Evolutionary conservation across 1,140 invertebrate genomes (phyloP).

Genomic region (Danaus melanippus): DNA sequence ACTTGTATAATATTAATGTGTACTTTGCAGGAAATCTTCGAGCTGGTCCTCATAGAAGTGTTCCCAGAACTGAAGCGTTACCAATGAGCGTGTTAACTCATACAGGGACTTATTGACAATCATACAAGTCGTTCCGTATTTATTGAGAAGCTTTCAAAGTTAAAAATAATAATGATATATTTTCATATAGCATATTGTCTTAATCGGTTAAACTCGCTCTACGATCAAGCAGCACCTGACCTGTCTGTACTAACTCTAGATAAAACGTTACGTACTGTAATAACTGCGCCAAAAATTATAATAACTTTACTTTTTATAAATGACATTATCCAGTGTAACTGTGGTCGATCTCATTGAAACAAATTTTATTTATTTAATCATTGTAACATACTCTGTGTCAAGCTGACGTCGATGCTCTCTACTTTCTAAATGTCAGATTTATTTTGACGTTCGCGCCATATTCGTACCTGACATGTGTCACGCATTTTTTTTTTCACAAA

Average conservation of each 20-base stretch:
- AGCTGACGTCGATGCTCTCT: too few relatives aligned
- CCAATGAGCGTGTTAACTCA: conserved; percentile 27
- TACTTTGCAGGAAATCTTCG: conserved; percentile 80
- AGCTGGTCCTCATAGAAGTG: conserved; percentile 80
- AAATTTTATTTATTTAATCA: too few relatives aligned
- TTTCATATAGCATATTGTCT: conserved; percentile 1
- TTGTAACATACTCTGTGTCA: too few relatives aligned
- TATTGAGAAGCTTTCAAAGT: conserved; percentile 4
- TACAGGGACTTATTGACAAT: conserved; percentile 18
- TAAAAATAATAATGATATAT: not conserved
- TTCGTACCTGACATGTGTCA: too few relatives aligned
- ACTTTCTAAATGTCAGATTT: too few relatives aligned
- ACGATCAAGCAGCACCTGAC: not conserved
- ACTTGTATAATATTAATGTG: conserved; percentile 22
- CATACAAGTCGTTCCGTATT: not conserved
- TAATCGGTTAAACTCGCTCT: not conserved
- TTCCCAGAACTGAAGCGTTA: conserved; percentile 81
- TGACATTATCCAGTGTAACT: too few relatives aligned
- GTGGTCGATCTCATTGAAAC: too few relatives aligned
- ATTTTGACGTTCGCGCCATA: too few relatives aligned
- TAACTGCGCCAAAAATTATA: not conserved
- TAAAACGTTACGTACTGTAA: conserved; percentile 1
- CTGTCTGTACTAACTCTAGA: not conserved
- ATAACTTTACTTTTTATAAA: not conserved
- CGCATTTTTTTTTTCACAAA: too few relatives aligned